These are phyloP conservation scores for Merops nubicus DNA, from an alignment of 2,113 vertebrate species.

Conservation along the genomic window DNA sequence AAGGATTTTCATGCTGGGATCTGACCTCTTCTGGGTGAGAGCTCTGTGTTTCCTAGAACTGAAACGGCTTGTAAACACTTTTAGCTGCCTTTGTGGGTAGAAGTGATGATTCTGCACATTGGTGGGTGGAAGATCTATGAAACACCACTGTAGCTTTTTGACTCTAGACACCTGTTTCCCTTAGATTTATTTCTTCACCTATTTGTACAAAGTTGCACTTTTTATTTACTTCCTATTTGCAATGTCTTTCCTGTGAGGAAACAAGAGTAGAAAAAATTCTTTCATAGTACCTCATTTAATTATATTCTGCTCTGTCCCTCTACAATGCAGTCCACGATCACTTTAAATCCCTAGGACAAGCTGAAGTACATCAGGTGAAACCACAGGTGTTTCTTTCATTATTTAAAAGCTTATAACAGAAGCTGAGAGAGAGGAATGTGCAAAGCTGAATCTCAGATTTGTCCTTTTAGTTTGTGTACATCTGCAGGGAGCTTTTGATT, in stretches of 20 bases:
- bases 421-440: neutral
- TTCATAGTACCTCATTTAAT: neutral
- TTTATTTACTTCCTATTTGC: neutral
- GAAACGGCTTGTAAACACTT: neutral
- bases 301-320: neutral
- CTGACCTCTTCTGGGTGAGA: neutral
- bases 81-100: neutral
- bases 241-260: neutral
- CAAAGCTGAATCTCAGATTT: neutral
- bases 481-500: neutral
- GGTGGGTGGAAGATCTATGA: neutral
- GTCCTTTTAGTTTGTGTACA: neutral
- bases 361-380: neutral
- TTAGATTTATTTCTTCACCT: neutral
- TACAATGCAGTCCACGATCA: neutral
- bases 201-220: neutral
- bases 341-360: neutral
- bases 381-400: neutral
- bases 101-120: neutral
- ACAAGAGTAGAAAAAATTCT: neutral
- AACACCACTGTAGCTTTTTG: neutral
- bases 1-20: neutral
- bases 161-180: neutral
- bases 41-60: neutral
- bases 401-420: neutral